Conservation (phyloP, 2,888 invertebrate species). For the Boloria selene region DNA sequence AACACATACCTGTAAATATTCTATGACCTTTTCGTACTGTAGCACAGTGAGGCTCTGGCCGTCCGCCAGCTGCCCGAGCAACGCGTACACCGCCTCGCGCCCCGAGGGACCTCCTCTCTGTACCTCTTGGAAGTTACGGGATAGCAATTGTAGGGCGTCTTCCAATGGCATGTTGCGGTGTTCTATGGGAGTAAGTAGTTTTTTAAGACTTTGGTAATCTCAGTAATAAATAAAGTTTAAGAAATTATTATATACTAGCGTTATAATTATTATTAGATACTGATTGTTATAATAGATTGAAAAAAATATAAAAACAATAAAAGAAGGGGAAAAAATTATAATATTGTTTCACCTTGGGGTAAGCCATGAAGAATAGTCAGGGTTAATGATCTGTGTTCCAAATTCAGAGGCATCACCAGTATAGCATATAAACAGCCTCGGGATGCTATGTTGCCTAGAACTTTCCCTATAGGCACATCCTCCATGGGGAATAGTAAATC, state of each 20-base stretch:
- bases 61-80: slow-evolving; percentile 91
- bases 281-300: too few species aligned
- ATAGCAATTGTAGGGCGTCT: slow-evolving; percentile 91
- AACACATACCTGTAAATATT: slow-evolving; percentile 66
- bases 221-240: too few species aligned
- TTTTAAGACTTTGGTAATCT: too few species aligned
- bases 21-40: slow-evolving; percentile 90
- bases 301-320: background rate
- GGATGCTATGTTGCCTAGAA: slow-evolving; percentile 93
- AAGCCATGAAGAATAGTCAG: slow-evolving; percentile 95
- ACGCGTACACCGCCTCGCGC: slow-evolving; percentile 85
- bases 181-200: slow-evolving; percentile 74
- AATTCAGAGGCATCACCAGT: slow-evolving; percentile 92
- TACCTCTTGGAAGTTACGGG: slow-evolving; percentile 85
- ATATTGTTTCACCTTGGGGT: slow-evolving; percentile 87
- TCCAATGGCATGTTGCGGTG: slow-evolving; percentile 98
- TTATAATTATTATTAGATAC: too few species aligned
- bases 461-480: slow-evolving; percentile 88
- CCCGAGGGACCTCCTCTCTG: slow-evolving; percentile 77
- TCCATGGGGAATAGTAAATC: slow-evolving; percentile 96
- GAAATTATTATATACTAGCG: too few species aligned
- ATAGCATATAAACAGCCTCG: slow-evolving; percentile 95
- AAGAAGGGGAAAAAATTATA: background rate
- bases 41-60: slow-evolving; percentile 89
- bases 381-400: slow-evolving; percentile 92